Evolutionary conservation across 2,113 vertebrate species (phyloP).

Genomic region (Tyrannus savana): DNA sequence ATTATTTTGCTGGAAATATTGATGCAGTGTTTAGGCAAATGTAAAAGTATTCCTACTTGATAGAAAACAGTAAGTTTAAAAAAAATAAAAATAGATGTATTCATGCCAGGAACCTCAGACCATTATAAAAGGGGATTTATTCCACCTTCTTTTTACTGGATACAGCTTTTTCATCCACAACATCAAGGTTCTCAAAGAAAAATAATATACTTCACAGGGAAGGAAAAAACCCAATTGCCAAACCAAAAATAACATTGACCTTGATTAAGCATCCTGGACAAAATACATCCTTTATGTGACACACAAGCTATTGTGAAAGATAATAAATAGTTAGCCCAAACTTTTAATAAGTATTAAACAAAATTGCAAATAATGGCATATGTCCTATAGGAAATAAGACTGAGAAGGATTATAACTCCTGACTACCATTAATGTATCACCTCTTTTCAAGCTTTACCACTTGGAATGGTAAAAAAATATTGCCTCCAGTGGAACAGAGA

Average conservation of each 20-base stretch:
- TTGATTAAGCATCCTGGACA: not conserved
- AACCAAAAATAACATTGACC: not conserved
- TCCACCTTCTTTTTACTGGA: not conserved
- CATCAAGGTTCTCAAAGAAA: not conserved
- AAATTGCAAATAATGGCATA: not conserved
- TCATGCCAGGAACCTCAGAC: not conserved
- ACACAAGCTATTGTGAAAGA: not conserved
- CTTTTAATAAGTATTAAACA: not conserved
- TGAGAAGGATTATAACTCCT: not conserved
- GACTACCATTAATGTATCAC: not conserved
- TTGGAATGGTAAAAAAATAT: not conserved
- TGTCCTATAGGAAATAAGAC: not conserved
- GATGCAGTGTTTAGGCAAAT: conserved; percentile 22
- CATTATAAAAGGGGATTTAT: not conserved
- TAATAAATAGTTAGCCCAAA: not conserved
- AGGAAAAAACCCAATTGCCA: not conserved
- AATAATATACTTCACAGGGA: not conserved
- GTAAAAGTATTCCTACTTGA: conserved; percentile 14
- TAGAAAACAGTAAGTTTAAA: not conserved
- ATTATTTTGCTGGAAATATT: conserved; percentile 55
- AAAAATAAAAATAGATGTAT: not conserved
- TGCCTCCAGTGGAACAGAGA: not conserved
- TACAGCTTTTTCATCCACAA: not conserved
- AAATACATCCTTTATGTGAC: not conserved
- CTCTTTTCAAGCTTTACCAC: not conserved